Base-by-base conservation (phyloP, 2,797 vertebrate genomes). In the Galagoides demidoff region DNA sequence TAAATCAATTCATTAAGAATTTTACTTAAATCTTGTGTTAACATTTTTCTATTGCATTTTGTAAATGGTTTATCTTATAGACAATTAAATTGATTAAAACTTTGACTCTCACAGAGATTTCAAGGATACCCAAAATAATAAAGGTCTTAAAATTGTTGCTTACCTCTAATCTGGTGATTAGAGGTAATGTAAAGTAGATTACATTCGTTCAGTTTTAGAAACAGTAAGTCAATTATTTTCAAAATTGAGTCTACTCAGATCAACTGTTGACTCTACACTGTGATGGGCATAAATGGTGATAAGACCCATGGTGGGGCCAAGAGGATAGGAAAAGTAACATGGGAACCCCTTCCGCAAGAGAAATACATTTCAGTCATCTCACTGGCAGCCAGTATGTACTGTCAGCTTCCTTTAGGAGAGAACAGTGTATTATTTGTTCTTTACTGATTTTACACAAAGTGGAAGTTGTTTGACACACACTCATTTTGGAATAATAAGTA, bases 21-120 rank as follows among this genome's bases (percentile, higher is more conserved):
- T 91, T 82, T 85, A 94, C 68, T 95, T 92, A 92, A 77, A 64
- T 85, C 20, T 66, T 87, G 11, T 79, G 2, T 59, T 83, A 70
- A 77, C 45, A 14, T 13, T 92, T 78, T 39, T 92, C 71, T 90
- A 34, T 66, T 89, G 31, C 37, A 73, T 85, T 93, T 86, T 94
- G 4, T 74, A 90, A 55, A 64, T 86, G 14, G 22, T 77, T 81
- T 95, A 78, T 55, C 43, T 93, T 89, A 43, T 37, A 68, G 12
- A 90, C 11, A 90, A 92, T 31, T 52, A 94, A 82, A 92, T 90
- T 73, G 89, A 70, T 89, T 87, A 94, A 95, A 95, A 93, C 43
- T 84, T 89, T 13, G 89, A 92, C 45, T 43, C 14, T 49, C 59
- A 86, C 22, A 79, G 34, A 59, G 19, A 61, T 87, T 77, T 94